Evolutionary conservation across 2,797 vertebrate genomes (phyloP).

Genomic region (Harpagifer antarcticus): DNA sequence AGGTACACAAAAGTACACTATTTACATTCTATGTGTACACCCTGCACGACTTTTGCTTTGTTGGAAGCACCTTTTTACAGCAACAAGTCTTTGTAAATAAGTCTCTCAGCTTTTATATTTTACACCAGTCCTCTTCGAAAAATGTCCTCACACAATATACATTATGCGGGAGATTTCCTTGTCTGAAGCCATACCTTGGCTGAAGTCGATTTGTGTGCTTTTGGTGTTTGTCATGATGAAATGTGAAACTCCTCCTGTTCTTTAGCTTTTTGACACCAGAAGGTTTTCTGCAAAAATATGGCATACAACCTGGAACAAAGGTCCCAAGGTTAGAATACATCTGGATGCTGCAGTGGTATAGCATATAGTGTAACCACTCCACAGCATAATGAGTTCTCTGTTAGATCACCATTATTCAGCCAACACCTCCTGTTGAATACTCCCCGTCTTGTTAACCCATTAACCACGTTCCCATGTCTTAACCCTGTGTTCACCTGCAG

Average conservation of each 20-base stretch:
- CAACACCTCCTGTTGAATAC: no score
- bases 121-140: not conserved
- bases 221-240: no score
- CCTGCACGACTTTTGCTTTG: no score
- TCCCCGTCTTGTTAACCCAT: not conserved
- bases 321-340: not conserved
- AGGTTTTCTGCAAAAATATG: no score
- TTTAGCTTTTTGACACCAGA: no score
- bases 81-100: not conserved
- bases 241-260: no score
- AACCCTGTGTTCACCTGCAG: conserved; percentile 56
- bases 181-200: no score
- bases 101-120: not conserved
- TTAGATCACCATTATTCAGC: not conserved
- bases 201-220: no score
- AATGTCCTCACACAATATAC: no score
- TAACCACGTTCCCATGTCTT: not conserved
- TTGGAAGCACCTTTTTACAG: not conserved
- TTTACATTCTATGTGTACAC: no score
- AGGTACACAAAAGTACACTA: no score
- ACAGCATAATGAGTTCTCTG: not conserved
- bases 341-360: not conserved
- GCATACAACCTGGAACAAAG: not conserved
- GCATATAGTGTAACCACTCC: not conserved
- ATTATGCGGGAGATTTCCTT: no score